Base-by-base conservation (phyloP, 2,888 invertebrate species). In the Drosophila affinis region DNA sequence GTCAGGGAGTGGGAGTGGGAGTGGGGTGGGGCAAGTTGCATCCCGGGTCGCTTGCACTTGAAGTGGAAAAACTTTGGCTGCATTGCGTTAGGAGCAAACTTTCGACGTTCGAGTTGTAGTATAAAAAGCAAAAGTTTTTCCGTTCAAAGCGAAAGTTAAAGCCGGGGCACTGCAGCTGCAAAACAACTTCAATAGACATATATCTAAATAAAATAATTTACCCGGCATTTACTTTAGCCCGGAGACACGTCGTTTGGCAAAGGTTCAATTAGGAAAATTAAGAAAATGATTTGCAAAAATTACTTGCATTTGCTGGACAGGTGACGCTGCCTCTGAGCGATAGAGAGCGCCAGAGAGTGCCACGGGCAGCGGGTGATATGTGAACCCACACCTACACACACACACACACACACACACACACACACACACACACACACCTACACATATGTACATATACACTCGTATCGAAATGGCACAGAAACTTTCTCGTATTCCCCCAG, bases 51-150 rank as follows among this genome's bases (percentile, higher is more conserved):
- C 80, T 79, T 86, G 87, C 83, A 79, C 83, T 83, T 83, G 79
- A 81, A 87, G 83, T 81, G 81, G 85, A 76, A 84, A 81, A 83
- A 87, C 77, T 83, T 83, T 83, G 62, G 62, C 77, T 76, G 79
- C 79, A 75, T 69, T 77, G 75, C 77, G 75, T 76, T 79, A 53
- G 73, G 59, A 60, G 67, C 84, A 84, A 84, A 39, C 39, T 87
- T 84, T 72, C 62, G 69, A 61, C 68, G 70, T 72, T 71, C 21
- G 21, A 74, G 79, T 74, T 83, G 69, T 81, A 75, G 70, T 68
- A 87, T 84, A 87, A 87, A 81, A 83, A 87, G 87, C 76, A 83
- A 83, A 83, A 87, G 83, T 83, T 83, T 81, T 81, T 62, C 76
- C 70, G 76, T 81, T 81, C 83, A 84, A 87, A 87, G 87, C 84